A percentile compares a stretch with the other conserved stretches of the same genome.
These are phyloP conservation scores for Potamarius usumacintae DNA, from an alignment of 2,113 vertebrate genomes.

Conservation along the genomic window DNA sequence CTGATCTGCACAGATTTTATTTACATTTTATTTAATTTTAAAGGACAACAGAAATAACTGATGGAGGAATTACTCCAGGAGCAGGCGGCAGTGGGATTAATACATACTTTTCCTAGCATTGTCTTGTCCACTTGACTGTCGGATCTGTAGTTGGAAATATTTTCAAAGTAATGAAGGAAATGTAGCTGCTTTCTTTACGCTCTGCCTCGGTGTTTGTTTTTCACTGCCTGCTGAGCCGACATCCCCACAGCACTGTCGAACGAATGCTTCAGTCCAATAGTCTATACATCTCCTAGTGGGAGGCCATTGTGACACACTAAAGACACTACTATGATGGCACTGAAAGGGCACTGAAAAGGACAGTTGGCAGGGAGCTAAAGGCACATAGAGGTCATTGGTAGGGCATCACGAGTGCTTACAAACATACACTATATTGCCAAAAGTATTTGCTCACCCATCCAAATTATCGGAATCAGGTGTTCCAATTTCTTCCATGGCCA, in stretches of 20 bases:
- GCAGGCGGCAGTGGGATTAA: not conserved
- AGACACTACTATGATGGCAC: not conserved
- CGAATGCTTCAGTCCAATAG: not conserved
- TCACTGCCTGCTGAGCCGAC: no score
- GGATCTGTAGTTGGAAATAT: not conserved
- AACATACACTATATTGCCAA: no score
- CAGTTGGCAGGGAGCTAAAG: not conserved
- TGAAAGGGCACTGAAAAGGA: not conserved
- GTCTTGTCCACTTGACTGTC: not conserved
- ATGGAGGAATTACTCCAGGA: not conserved
- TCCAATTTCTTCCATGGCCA: no score
- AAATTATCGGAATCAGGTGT: no score
- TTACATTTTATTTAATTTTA: not conserved
- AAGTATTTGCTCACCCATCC: no score
- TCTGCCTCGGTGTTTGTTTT: no score
- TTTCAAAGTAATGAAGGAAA: not conserved
- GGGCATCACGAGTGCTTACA: not conserved
- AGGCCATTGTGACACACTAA: not conserved
- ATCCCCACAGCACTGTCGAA: no score
- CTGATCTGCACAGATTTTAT: not conserved
- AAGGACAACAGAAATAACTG: no score
- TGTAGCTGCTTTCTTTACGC: not conserved
- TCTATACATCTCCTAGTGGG: not conserved
- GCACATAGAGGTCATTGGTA: not conserved
- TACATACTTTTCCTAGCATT: not conserved